Evolutionary conservation across 2,113 vertebrate species (phyloP), one percentile per base, ranked within the genome.

Genomic region (Periophthalmodon schlosseri): DNA sequence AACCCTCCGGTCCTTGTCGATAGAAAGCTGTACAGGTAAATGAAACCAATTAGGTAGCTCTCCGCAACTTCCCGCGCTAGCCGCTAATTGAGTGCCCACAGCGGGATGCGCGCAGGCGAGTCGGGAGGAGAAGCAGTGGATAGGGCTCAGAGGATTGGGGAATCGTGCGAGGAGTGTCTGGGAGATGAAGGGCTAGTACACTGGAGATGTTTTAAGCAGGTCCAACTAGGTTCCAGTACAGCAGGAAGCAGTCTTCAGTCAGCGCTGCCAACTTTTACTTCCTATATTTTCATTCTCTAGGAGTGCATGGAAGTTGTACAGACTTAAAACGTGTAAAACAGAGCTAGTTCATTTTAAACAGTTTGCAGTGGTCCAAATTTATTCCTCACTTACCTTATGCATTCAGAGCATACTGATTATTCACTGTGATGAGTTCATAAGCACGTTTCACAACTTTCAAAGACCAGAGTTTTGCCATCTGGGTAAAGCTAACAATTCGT

Each of bases 1-100:
- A 69, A 20, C 28, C 56, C 24, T 18, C 14, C 5, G 46, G 67
- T 57, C 24, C 46, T 33, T 54, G 67, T 52, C 72, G 50, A 74
- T 68, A 47, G 63, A 72, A 58, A 60, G 10, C 69, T 72, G 64
- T 68, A 63, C 69, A 72, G 69, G 75, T 77, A 77, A 77, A 77
- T 72, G 52, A 77, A 68, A 65, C 75, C 75, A 72, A 77, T 72
- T 72, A 77, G 63, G 52, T 47, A 44, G 50, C 75, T 68, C 66
- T 44, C 3, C 0, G 44, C 66, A 60, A 49, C 69, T 63, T 58
- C 34, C 15, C 28, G 7, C 21, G 39, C 56, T 28, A 13, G 11
- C 24, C 63, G 63, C 58, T 58, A 67, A 76, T 54, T 70, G 64
- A 54, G 60, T 70, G 33, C 33, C 20, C 49, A 14, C 66, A 49